Evolutionary conservation across 2,797 vertebrate genomes (phyloP), one percentile per base, ranked within the genome.

Genomic region (Anguilla obscura): DNA sequence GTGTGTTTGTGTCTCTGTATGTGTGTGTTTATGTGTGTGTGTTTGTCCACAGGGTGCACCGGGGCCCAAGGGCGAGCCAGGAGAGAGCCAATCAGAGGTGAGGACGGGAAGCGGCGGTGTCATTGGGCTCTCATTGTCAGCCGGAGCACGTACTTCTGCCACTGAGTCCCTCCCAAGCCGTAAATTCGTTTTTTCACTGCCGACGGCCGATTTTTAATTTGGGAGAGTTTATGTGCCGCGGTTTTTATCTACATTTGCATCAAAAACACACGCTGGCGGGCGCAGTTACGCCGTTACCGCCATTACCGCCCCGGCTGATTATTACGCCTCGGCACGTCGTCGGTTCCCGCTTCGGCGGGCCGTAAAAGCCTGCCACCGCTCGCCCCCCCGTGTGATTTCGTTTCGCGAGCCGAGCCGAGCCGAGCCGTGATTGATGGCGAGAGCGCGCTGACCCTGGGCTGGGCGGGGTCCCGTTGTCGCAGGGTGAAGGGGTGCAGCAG

Each of bases 401-500:
- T 5, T 18, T 76, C 1, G 74, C 3, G 14, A 27, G 76, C 76
- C 76, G 2, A 36, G 18, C 50, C 3, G 14, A 27, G 76, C 76
- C 76, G 2, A 36, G 18, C 50, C 48, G 36, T 60, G 45, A 7
- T 84, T 52, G 48, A 87, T 36, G 52, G 66, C 58, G 16, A 74
- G 16, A 74, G 60, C 85, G 63, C 56, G 14, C 40, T 33, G 79
- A 80, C 45, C 58, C 56, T 83, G 82, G 36, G 36, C 36, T 36
- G 36, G 50, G 52, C 85, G 54, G 58, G 50, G 27, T 82, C 56
- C 10, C 85, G 40, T 91, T 30, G 79, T 85, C 36, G n/a, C 93
- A 98, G 98, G 96, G 96, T 0, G 97, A 99, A 89, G 97, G 96
- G 0, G 94, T 99, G 45, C 98, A 98, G 89, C 98, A 99, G 91